Evolutionary conservation across 2,113 vertebrate species (phyloP), one percentile per base, ranked within the genome.

Genomic region (Hucho hucho): DNA sequence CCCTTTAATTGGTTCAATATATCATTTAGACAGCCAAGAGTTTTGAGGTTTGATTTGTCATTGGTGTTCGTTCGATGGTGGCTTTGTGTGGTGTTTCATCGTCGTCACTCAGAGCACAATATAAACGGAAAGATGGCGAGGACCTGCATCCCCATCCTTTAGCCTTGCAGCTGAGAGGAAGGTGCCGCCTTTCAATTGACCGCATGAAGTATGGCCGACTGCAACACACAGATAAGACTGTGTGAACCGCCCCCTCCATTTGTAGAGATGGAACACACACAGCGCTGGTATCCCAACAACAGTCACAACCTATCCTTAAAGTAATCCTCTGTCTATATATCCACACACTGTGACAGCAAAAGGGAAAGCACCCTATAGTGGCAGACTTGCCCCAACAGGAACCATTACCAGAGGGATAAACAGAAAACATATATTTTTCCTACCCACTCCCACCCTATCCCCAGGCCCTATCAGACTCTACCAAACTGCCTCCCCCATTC

Each of bases 171-270:
- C 7, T 58, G n/a, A 81, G 66, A 64, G 70, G 72, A 76, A 82
- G 85, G 83, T 83, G 84, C 75, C 79, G 64, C 32, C 75, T 14
- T 74, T 83, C 85, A 75, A 25, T 32, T 24, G 59, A 80, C 82
- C 13, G 68, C 3, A 61, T 79, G 81, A 87, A 85, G 75, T 73
- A 83, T 79, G 12, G 72, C 70, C 79, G 76, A n/a, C 90, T 91
- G 90, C 87, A 80, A 47, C 72, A 13, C 32, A 3, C 69, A 75
- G 90, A 91, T 91, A 91, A 91, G 86, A 12, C 73, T 59, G 81
- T 43, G 37, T 56, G 67, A 74, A 74, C 71, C 81, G 74, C 76
- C 32, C 25, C 59, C n/a, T 29, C 49, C 49, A 18, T 28, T 71
- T 56, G 66, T 16, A 13, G 59, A 43, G 70, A 43, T 22, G 49